Evolutionary conservation across 1,140 invertebrate genomes (phyloP), one percentile per base, ranked within the genome.

Genomic region (Heliconius melpomene): DNA sequence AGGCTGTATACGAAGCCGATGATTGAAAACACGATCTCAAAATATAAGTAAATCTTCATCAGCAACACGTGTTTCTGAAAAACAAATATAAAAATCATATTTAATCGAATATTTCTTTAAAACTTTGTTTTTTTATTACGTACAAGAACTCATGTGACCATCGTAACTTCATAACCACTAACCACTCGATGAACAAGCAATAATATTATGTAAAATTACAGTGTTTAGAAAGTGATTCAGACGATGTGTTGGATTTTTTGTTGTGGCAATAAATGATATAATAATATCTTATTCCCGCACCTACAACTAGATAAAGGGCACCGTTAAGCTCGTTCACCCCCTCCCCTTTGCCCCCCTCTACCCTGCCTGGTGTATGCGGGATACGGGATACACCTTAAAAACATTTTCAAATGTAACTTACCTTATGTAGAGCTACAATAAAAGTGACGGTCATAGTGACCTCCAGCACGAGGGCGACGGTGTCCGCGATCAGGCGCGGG

Each of bases 41-140:
- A 93, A 84, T 92, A 91, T 52, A 94, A 78, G 80, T 93, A 93
- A 8, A 90, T 72, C 79, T 91, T 92, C 92, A 94, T 94, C 2
- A 94, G 84, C 9, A 91, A 70, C 23, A 92, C 87, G 79, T 92
- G 89, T 91, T 93, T 94, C 92, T 94, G 89, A 18, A 94, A 66
- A 78, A 72, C 11, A 71, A 75, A 46, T 46, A 29, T 8, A 13
- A 66, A 13, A 46, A 46, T 11, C 40, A 46, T 46, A 36, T 36
- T 7, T 36, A 7, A 36, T 36, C 32, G 32, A 32, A 32, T 32
- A 32, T 32, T 32, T 32, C 29, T 32, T 32, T 32, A 32, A 32
- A 32, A 32, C 29, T 32, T 32, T 32, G 29, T 32, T 3, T 32
- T 32, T 32, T 32, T 32, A 32, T 32, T 32, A 32, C 29, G 29